phyloP scores from a whole-genome alignment of 1,140 invertebrate species.

The Pseudomyrmex concolor region DNA sequence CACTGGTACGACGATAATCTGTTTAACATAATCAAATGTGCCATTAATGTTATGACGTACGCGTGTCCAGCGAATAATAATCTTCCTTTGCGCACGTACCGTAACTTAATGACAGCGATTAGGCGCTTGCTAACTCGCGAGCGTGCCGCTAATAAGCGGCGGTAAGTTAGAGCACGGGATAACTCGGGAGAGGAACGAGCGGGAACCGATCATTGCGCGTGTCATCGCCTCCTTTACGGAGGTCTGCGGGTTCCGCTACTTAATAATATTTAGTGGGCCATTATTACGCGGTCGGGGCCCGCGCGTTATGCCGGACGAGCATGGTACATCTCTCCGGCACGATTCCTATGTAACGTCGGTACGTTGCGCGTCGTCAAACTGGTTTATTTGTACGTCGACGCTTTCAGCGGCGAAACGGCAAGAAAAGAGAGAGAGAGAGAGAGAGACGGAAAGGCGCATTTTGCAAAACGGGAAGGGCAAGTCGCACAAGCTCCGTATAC shows the following conservation, averaged over 20 bases:
- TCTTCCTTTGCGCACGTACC: not conserved
- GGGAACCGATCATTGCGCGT: constrained; percentile 42
- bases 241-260: constrained; percentile 39
- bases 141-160: constrained; percentile 10
- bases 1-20: not conserved
- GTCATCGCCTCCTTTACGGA: constrained; percentile 52
- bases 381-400: constrained; percentile 75
- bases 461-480: constrained; percentile 72
- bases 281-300: constrained; percentile 46
- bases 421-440: not conserved
- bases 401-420: constrained; percentile 44
- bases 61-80: not conserved
- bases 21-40: constrained; percentile 14
- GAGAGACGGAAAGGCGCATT: constrained; percentile 57
- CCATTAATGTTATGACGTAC: not conserved
- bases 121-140: constrained; percentile 1
- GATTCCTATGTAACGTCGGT: constrained; percentile 33
- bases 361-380: constrained; percentile 71
- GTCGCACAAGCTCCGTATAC: constrained; percentile 56
- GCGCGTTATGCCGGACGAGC: constrained; percentile 8
- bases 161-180: constrained; percentile 26
- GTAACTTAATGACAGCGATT: constrained; percentile 29
- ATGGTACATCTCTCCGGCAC: constrained; percentile 53
- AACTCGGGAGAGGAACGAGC: constrained; percentile 20
- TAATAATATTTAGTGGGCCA: constrained; percentile 60